phyloP scores from a whole-genome alignment of 2,113 vertebrate genomes.

The Trinectes maculatus region DNA sequence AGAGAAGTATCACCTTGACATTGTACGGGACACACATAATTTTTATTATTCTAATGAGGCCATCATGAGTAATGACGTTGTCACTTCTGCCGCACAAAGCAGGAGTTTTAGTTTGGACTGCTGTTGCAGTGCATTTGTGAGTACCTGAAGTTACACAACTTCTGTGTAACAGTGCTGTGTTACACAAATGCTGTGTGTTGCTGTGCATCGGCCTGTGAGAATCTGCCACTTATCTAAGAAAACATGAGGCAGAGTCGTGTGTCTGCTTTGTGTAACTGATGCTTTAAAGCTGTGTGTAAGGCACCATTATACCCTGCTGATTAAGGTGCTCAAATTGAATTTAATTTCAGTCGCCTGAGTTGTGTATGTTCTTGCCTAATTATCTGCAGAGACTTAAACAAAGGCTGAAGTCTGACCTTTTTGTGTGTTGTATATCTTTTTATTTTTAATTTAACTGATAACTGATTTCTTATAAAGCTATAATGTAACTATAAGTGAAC shows the following conservation, averaged over 20 bases:
- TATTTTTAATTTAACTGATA: no score
- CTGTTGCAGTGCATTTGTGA: background rate
- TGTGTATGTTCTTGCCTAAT: conserved; percentile 19
- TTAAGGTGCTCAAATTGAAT: conserved; percentile 50
- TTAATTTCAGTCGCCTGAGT: conserved; percentile 18
- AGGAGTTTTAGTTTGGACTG: no score
- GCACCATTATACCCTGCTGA: conserved; percentile 48
- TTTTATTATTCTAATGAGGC: no score
- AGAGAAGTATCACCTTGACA: no score
- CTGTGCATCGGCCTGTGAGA: background rate
- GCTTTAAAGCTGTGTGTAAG: conserved; percentile 39
- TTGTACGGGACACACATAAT: no score
- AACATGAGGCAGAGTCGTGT: background rate
- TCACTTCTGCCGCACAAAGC: no score
- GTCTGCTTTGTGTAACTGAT: conserved; percentile 41
- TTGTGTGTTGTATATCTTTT: no score
- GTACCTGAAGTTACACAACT: no score
- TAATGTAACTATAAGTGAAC: no score
- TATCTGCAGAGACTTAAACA: conserved; percentile 2
- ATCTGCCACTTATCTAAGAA: background rate
- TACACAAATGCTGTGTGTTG: background rate
- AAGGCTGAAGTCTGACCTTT: background rate
- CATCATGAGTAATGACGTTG: no score
- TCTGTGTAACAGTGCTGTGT: background rate
- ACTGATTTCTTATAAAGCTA: no score